Evolutionary conservation across 2,888 invertebrate genomes (phyloP).

Genomic region (Agrochola lychnidis): DNA sequence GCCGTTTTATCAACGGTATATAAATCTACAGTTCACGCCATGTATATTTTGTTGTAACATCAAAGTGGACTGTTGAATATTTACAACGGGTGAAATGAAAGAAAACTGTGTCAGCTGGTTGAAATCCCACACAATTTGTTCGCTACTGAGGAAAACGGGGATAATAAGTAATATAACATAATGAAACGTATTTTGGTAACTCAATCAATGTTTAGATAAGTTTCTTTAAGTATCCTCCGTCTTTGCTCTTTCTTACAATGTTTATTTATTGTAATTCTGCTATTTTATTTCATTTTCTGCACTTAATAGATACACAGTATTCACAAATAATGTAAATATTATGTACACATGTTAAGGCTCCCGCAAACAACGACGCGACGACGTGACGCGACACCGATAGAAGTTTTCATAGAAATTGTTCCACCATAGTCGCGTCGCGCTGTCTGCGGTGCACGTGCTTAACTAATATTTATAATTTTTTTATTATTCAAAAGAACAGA

Average conservation of each 20-base stretch:
- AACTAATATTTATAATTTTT: background rate
- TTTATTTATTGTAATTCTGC: background rate
- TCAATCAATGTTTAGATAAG: slow-evolving; percentile 26
- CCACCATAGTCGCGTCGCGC: no score
- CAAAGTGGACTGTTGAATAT: slow-evolving; percentile 59
- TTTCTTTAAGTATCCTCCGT: background rate
- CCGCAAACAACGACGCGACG: no score
- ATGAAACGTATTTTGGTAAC: slow-evolving; percentile 14
- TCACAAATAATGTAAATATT: no score
- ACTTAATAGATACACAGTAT: background rate
- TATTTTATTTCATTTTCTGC: background rate
- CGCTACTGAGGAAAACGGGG: slow-evolving; percentile 9
- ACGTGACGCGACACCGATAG: no score
- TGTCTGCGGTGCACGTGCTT: no score
- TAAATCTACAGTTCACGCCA: slow-evolving; percentile 5
- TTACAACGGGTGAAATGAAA: slow-evolving; percentile 43
- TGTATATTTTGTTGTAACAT: slow-evolving; percentile 28
- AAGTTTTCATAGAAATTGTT: no score
- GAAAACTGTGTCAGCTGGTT: slow-evolving; percentile 44
- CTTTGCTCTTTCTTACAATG: background rate
- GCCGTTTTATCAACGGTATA: slow-evolving; percentile 15
- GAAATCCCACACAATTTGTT: slow-evolving; percentile 42
- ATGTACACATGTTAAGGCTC: no score
- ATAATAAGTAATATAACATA: slow-evolving; percentile 7
- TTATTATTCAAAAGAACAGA: background rate